A percentile compares a stretch with the other conserved stretches of the same genome.
Conservation (phyloP, 2,113 vertebrate species). For the Tichodroma muraria region DNA sequence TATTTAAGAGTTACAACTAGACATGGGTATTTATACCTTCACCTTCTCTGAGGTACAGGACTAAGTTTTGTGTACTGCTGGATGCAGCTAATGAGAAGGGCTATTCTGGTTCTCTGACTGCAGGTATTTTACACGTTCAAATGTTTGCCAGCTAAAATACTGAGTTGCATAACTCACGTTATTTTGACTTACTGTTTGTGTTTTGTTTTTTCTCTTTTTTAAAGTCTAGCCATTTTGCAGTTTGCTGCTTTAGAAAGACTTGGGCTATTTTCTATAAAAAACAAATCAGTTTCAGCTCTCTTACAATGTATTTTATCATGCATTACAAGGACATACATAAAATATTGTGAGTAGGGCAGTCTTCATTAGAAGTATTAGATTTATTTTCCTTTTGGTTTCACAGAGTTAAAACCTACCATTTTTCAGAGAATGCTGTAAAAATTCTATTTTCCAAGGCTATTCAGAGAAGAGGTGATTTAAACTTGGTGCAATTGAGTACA, state of each 20-base stretch:
- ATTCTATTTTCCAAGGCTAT: not conserved
- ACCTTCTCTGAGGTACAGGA: not conserved
- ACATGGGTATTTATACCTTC: not conserved
- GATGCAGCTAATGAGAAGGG: not conserved
- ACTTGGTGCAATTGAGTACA: not conserved
- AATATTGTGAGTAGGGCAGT: not conserved
- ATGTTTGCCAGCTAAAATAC: not conserved
- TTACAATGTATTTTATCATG: not conserved
- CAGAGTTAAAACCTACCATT: not conserved
- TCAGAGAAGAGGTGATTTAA: not conserved
- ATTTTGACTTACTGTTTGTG: not conserved
- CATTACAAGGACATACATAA: rapidly evolving
- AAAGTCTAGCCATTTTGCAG: not conserved
- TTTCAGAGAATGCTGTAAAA: constrained; percentile 9
- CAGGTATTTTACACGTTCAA: not conserved
- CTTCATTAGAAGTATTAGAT: not conserved
- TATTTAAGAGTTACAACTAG: not conserved
- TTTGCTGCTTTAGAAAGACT: not conserved
- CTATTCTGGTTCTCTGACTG: not conserved
- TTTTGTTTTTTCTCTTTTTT: not conserved
- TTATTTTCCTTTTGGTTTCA: not conserved
- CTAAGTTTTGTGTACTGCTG: not conserved
- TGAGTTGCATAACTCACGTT: not conserved
- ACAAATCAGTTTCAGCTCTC: not conserved
- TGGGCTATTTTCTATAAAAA: not conserved